phyloP scores from a whole-genome alignment of 1,140 invertebrate species.

The Eupeodes corollae region DNA sequence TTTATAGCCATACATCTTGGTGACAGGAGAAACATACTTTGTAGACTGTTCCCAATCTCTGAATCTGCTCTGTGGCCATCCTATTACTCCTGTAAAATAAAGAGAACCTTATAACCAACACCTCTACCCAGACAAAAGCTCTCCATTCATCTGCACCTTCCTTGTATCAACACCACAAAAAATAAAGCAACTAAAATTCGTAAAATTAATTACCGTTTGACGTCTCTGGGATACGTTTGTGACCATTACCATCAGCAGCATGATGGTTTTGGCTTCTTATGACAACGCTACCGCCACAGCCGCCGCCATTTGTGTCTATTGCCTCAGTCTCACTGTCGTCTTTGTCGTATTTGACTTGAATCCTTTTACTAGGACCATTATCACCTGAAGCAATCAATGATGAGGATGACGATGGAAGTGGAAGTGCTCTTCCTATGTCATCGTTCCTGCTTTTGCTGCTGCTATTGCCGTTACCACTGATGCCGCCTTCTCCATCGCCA shows the following conservation, averaged over 20 bases:
- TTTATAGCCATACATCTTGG: slow-evolving; percentile 25
- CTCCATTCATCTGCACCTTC: too few relatives aligned
- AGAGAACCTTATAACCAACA: background rate
- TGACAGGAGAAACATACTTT: slow-evolving; percentile 25
- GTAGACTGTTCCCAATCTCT: slow-evolving; percentile 26
- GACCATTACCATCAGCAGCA: background rate
- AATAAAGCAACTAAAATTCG: too few relatives aligned
- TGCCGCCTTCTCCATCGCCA: background rate
- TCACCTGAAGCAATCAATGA: too few relatives aligned
- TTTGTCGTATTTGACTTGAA: too few relatives aligned
- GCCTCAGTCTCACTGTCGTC: too few relatives aligned
- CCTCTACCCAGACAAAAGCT: background rate
- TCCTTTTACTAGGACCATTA: too few relatives aligned
- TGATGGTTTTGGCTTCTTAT: background rate
- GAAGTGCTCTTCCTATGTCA: background rate
- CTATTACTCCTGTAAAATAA: slow-evolving; percentile 19
- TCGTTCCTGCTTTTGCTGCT: too few relatives aligned
- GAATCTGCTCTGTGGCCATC: slow-evolving; percentile 14
- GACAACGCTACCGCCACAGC: too few relatives aligned
- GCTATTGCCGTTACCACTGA: background rate
- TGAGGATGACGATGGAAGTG: too few relatives aligned
- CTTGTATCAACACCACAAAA: too few relatives aligned
- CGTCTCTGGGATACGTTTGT: slow-evolving; percentile 16
- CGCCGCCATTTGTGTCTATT: too few relatives aligned
- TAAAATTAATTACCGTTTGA: slow-evolving; percentile 18